Conservation (phyloP, 2,113 vertebrate species). For the Hippocampus mohnikei region DNA sequence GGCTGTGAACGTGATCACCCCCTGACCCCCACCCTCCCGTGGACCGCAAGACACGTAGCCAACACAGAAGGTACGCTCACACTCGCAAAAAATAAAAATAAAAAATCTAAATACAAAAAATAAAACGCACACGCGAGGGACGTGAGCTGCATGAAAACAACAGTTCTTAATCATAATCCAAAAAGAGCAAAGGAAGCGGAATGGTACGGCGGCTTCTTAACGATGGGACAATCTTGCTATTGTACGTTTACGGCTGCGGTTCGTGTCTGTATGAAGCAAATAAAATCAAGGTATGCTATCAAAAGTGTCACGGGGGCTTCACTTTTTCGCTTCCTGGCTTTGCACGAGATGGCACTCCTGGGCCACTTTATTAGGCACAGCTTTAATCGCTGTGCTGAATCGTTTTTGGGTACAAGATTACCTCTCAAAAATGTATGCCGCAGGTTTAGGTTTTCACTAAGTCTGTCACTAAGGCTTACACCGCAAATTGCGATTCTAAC, state of each 20-base stretch:
- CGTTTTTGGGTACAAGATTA: too few relatives aligned
- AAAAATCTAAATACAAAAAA: too few relatives aligned
- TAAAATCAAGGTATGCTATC: conserved; percentile 52
- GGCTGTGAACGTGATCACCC: conserved; percentile 52
- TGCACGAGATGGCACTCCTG: neutral
- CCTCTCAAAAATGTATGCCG: too few relatives aligned
- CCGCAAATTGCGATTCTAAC: too few relatives aligned
- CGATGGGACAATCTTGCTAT: conserved; percentile 12
- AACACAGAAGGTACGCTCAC: neutral
- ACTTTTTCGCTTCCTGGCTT: conserved; percentile 2
- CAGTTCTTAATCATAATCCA: neutral
- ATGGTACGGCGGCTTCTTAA: neutral
- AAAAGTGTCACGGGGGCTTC: neutral
- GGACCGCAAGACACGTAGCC: neutral
- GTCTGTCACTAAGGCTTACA: too few relatives aligned
- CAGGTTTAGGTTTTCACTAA: too few relatives aligned
- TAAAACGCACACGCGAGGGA: neutral
- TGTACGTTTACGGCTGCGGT: conserved; percentile 53
- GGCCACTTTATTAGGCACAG: neutral
- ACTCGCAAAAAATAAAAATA: neutral
- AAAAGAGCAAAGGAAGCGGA: neutral
- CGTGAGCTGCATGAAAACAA: neutral
- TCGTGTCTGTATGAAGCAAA: conserved; percentile 50
- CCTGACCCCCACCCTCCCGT: neutral
- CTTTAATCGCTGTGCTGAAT: neutral